Percentiles rank a stretch among this genome's conserved stretches.
phyloP scores from a whole-genome alignment of 2,888 invertebrate genomes.

The Drosophila tanythrix region DNA sequence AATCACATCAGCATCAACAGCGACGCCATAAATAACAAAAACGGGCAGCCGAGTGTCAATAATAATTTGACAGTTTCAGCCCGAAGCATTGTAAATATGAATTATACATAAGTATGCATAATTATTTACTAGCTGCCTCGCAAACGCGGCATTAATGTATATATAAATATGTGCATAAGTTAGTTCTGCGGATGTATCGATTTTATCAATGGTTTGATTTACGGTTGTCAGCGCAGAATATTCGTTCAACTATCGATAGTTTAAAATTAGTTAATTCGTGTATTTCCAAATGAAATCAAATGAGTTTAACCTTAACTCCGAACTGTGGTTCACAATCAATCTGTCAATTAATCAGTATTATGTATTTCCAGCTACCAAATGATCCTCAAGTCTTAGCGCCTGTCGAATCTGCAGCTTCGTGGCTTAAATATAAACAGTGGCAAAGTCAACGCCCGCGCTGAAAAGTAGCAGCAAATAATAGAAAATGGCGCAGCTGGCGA shows the following conservation, averaged over 20 bases:
- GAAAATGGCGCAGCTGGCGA: slow-evolving; percentile 51
- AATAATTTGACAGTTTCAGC: slow-evolving; percentile 55
- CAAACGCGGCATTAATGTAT: neutral
- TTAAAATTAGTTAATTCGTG: neutral
- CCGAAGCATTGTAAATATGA: slow-evolving; percentile 13
- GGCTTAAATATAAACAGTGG: slow-evolving; percentile 44
- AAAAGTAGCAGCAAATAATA: slow-evolving; percentile 66
- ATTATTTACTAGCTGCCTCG: slow-evolving; percentile 19
- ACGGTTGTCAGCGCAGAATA: neutral
- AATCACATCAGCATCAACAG: slow-evolving; percentile 34
- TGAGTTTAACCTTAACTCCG: neutral
- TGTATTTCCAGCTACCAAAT: neutral
- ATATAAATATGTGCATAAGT: neutral
- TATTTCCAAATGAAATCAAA: neutral
- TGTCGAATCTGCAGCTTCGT: neutral
- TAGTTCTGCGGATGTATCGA: neutral
- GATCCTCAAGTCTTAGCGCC: neutral
- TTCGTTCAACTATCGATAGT: neutral
- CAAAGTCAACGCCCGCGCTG: slow-evolving; percentile 68
- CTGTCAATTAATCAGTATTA: neutral
- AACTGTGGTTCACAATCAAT: neutral
- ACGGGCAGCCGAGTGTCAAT: slow-evolving; percentile 52
- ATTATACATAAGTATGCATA: slow-evolving; percentile 25
- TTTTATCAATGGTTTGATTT: slow-evolving; percentile 1
- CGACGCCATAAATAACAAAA: slow-evolving; percentile 47